phyloP scores from a whole-genome alignment of 1,140 invertebrate genomes.

The Ditylenchus dipsaci region DNA sequence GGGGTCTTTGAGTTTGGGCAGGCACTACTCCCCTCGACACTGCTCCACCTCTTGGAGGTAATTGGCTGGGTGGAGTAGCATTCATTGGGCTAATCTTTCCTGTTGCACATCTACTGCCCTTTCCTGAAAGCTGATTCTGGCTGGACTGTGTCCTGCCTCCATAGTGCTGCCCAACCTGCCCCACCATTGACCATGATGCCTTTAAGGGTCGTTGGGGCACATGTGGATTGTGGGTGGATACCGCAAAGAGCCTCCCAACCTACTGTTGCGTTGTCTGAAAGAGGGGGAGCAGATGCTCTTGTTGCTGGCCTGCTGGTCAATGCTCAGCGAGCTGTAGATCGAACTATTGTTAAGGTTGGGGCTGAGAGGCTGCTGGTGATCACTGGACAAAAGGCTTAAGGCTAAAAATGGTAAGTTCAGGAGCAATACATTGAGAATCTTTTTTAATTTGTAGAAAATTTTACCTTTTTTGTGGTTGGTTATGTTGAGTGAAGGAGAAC shows the following conservation, averaged over 20 bases:
- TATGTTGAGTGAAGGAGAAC: too few relatives aligned
- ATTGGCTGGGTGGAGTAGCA: neutral
- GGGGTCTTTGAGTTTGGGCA: neutral
- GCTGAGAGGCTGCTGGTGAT: too few relatives aligned
- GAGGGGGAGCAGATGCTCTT: neutral
- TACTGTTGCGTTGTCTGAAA: slow-evolving; percentile 28
- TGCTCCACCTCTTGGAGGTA: neutral
- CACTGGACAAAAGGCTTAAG: too few relatives aligned
- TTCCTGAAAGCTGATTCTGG: neutral
- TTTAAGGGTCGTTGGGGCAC: neutral
- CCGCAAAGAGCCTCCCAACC: slow-evolving; percentile 37
- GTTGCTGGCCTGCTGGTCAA: neutral
- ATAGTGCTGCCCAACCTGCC: neutral
- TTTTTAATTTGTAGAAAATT: too few relatives aligned
- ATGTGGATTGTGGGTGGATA: slow-evolving; percentile 22
- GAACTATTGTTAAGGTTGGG: slow-evolving; percentile 1
- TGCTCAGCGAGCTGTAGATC: slow-evolving; percentile 17
- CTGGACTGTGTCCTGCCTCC: neutral
- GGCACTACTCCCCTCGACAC: neutral
- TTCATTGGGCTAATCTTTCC: neutral
- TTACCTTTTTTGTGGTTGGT: too few relatives aligned
- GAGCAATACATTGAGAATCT: too few relatives aligned
- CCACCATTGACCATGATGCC: neutral
- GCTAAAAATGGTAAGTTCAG: too few relatives aligned
- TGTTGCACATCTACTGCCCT: slow-evolving; percentile 2